phyloP scores from a whole-genome alignment of 92 coral and sea anemone species.

The Pocillopora grandis region DNA sequence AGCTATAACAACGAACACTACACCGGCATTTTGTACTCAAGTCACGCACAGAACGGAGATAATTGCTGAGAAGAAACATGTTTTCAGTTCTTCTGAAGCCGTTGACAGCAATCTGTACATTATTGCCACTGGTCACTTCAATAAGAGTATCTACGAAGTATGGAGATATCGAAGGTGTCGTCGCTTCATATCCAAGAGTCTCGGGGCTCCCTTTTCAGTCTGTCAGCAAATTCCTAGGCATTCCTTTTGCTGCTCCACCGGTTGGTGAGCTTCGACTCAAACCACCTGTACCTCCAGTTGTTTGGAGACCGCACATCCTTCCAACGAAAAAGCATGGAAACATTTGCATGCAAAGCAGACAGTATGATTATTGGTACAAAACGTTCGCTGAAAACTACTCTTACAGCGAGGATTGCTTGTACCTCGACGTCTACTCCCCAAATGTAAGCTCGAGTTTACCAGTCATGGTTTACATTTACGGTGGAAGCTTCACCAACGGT shows the following conservation, averaged over 20 bases:
- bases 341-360: conserved; percentile 50
- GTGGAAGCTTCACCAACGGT: conserved; percentile 45
- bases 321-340: conserved; percentile 48
- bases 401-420: conserved; percentile 46
- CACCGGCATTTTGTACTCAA: background rate
- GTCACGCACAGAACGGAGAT: background rate
- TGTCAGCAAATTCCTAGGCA: conserved; percentile 53
- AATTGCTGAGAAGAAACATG: background rate
- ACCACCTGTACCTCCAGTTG: conserved; percentile 46
- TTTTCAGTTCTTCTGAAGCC: background rate
- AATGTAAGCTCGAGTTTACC: conserved; percentile 19
- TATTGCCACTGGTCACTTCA: background rate
- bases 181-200: background rate
- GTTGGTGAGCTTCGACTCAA: conserved; percentile 46
- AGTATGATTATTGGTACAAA: background rate
- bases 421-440: conserved; percentile 51
- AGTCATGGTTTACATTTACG: conserved; percentile 53
- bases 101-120: background rate
- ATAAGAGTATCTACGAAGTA: conserved; percentile 20
- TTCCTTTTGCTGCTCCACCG: conserved; percentile 63
- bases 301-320: conserved; percentile 45
- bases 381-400: background rate
- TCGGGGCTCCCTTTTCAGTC: background rate
- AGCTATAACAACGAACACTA: too few species aligned
- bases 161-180: conserved; percentile 21